These are phyloP conservation scores for Prolemur simus DNA, from an alignment of 2,113 vertebrate species.

Conservation along the genomic window DNA sequence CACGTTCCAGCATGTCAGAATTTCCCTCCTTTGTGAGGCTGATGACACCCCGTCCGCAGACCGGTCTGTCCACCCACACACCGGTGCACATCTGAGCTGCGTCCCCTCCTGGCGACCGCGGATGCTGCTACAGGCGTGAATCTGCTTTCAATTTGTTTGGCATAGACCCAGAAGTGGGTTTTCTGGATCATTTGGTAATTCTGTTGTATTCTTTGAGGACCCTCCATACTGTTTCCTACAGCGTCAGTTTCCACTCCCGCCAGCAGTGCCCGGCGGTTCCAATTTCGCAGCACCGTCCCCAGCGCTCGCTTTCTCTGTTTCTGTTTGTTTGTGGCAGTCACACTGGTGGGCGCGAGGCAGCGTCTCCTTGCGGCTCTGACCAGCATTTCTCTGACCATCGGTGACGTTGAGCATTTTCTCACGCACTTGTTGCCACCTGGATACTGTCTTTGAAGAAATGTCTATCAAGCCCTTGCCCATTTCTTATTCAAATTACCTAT, in stretches of 20 bases:
- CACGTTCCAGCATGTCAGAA: fast-evolving
- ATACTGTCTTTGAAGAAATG: neutral
- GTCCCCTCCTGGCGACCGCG: fast-evolving
- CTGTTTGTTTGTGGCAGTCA: neutral
- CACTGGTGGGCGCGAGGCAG: fast-evolving
- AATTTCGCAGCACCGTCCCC: fast-evolving
- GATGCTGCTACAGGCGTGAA: fast-evolving
- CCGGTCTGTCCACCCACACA: fast-evolving
- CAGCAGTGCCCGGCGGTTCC: fast-evolving
- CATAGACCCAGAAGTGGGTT: neutral
- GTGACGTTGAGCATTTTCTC: fast-evolving
- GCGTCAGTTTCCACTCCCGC: fast-evolving
- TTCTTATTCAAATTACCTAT: neutral
- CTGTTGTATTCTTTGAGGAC: too few species aligned
- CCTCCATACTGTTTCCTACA: fast-evolving
- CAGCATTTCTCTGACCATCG: fast-evolving
- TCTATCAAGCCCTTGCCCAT: neutral
- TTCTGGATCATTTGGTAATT: fast-evolving
- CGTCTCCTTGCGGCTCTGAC: fast-evolving
- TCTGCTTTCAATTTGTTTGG: fast-evolving
- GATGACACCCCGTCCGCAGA: too few species aligned
- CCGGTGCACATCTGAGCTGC: fast-evolving
- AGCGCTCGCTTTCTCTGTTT: neutral
- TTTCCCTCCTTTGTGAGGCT: too few species aligned
- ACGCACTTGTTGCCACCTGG: fast-evolving